These are phyloP conservation scores for Mycogona germanica DNA, from an alignment of 2,888 invertebrate species.

Conservation along the genomic window DNA sequence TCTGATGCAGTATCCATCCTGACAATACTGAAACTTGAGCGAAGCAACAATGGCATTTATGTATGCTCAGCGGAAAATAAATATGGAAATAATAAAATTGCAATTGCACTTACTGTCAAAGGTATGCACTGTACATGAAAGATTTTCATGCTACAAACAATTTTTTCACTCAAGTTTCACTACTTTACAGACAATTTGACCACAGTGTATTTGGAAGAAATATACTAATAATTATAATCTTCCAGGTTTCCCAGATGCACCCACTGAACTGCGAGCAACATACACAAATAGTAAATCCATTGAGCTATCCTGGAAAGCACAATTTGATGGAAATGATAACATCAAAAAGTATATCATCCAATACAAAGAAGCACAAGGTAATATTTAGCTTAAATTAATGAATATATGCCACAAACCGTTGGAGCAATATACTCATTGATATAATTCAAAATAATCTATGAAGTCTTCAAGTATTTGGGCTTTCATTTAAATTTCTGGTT, in stretches of 20 bases:
- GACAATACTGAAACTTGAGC: slow-evolving; percentile 11
- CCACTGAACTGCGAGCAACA: slow-evolving; percentile 28
- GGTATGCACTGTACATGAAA: slow-evolving; percentile 6
- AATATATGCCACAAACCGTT: too few relatives aligned
- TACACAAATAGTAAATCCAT: slow-evolving; percentile 30
- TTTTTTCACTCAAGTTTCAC: too few relatives aligned
- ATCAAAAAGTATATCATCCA: slow-evolving; percentile 32
- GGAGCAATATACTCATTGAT: too few relatives aligned
- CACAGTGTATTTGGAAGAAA: too few relatives aligned
- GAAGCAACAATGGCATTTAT: slow-evolving; percentile 18
- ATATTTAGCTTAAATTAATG: not conserved
- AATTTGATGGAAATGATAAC: slow-evolving; percentile 32
- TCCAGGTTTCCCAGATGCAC: slow-evolving; percentile 35
- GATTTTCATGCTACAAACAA: not conserved
- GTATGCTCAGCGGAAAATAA: slow-evolving; percentile 14
- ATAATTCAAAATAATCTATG: too few relatives aligned
- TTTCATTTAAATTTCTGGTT: too few relatives aligned
- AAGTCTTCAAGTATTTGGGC: too few relatives aligned
- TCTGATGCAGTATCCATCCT: slow-evolving; percentile 11
- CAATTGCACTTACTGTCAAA: slow-evolving; percentile 15
- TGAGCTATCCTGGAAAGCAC: slow-evolving; percentile 30
- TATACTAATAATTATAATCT: too few relatives aligned
- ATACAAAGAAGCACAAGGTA: slow-evolving; percentile 27
- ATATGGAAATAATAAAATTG: slow-evolving; percentile 13
- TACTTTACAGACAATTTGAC: not conserved